Evolutionary conservation across 2,113 vertebrate species (phyloP).

Genomic region (Ophthalmolycus amberensis): DNA sequence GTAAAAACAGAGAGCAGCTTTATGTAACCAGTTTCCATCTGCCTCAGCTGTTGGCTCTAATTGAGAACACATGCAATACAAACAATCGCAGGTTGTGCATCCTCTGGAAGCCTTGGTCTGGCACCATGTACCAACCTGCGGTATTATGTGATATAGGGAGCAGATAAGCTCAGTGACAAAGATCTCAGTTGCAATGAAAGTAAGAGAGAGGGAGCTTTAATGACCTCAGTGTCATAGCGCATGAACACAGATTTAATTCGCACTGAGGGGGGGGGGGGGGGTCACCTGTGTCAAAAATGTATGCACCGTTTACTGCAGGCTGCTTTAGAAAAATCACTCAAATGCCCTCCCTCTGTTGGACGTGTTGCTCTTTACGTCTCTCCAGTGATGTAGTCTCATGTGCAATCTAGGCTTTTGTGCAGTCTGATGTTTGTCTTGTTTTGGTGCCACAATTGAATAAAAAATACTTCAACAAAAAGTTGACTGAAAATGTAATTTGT

Average conservation of each 20-base stretch:
- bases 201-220: background rate
- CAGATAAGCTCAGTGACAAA: slow-evolving; percentile 13
- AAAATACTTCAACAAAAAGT: background rate
- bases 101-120: slow-evolving; percentile 43
- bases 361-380: background rate
- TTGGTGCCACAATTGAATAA: background rate
- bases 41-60: slow-evolving; percentile 65
- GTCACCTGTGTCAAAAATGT: background rate
- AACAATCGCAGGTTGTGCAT: slow-evolving; percentile 62
- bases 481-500: background rate
- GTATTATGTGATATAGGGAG: slow-evolving; percentile 8
- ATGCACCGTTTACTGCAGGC: background rate
- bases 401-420: background rate
- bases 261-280: background rate
- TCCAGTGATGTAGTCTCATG: background rate
- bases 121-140: slow-evolving; percentile 49
- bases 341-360: background rate
- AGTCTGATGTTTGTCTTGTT: slow-evolving; percentile 3
- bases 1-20: slow-evolving; percentile 71
- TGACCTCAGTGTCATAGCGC: background rate
- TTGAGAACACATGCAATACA: slow-evolving; percentile 69
- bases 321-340: background rate
- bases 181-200: background rate
- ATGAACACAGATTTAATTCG: background rate
- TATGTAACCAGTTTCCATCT: slow-evolving; percentile 82